Base-by-base conservation (phyloP, 2,888 invertebrate species). In the Rutpela maculata region DNA sequence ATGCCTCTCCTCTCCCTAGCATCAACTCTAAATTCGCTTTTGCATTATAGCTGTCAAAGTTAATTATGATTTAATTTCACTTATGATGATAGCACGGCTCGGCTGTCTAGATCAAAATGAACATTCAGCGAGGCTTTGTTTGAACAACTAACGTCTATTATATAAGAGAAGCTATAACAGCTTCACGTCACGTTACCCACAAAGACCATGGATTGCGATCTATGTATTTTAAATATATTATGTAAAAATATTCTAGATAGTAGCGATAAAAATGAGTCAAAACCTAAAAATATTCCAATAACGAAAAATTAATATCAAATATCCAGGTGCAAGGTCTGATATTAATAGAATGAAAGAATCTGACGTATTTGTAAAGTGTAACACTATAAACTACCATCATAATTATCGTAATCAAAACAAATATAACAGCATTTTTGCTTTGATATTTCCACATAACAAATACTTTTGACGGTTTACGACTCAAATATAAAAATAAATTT, bases 401-500 rank as follows among this genome's bases (percentile, higher is more conserved):
- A 59, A 69, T 11, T 10, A 50, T 38, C 17, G 57, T 18, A 69
- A 59, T 56, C 57, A 69, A 69, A 69, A 59, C 69, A 57, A 57
- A 35, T 50, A 43, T 31, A 26, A 19, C 26, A 43, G 17, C 17
- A 26, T 22, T 67, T 55, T 26, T 57, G 35, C 55, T 69, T 57
- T 69, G 57, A 69, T 59, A 43, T 56, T 67, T 26, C 55, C 26
- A 31, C 56, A 55, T 56, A 56, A 56, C 50, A 67, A 55, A 50
- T 67, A 31, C 55, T 26, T 55, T 38, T 38, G 35, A 59, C 57
- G 69, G 1, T 60, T 70, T 70, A 70, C 22, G 15, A 60, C 22
- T 17, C 7, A 26, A 22, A 60, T 60, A 38, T 26, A 43, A 70
- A 70, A 70, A 59, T 43, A 60, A 70, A 60, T 70, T 50, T 70